phyloP scores from a whole-genome alignment of 2,797 vertebrate genomes.

The Leucoraja ocellata region DNA sequence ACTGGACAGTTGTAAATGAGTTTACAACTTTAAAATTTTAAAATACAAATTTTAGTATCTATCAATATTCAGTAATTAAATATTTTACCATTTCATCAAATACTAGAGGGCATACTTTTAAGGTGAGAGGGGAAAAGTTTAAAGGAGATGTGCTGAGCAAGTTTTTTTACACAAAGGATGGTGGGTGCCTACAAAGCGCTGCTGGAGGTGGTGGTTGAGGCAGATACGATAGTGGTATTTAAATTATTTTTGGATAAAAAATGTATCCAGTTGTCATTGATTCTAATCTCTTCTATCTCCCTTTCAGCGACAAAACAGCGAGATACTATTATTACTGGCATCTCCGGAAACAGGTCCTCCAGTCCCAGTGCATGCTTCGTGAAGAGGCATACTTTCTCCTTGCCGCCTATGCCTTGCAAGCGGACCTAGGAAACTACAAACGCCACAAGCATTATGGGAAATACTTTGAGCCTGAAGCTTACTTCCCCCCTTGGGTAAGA shows the following conservation, averaged over 20 bases:
- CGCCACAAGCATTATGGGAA: conserved; percentile 90
- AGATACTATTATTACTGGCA: conserved; percentile 98
- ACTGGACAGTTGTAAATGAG: neutral
- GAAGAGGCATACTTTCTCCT: conserved; percentile 96
- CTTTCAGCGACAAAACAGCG: conserved; percentile 76
- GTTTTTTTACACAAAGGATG: no score
- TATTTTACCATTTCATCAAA: neutral
- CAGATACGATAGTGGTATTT: no score
- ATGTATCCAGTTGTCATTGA: neutral
- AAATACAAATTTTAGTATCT: neutral
- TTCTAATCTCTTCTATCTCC: conserved; percentile 36
- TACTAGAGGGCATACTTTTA: no score
- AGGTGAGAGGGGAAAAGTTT: no score
- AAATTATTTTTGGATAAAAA: no score
- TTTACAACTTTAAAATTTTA: neutral
- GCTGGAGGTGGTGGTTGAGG: no score
- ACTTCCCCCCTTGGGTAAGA: conserved; percentile 93
- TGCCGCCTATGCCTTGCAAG: conserved; percentile 90
- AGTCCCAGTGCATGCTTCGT: conserved; percentile 81
- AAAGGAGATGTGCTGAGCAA: no score
- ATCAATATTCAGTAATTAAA: neutral
- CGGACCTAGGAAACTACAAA: conserved; percentile 93
- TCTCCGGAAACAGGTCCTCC: conserved; percentile 87
- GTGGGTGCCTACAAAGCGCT: no score
- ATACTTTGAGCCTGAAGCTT: conserved; percentile 92